Conservation (phyloP, 2,888 invertebrate genomes). For the Scotopteryx bipunctaria region DNA sequence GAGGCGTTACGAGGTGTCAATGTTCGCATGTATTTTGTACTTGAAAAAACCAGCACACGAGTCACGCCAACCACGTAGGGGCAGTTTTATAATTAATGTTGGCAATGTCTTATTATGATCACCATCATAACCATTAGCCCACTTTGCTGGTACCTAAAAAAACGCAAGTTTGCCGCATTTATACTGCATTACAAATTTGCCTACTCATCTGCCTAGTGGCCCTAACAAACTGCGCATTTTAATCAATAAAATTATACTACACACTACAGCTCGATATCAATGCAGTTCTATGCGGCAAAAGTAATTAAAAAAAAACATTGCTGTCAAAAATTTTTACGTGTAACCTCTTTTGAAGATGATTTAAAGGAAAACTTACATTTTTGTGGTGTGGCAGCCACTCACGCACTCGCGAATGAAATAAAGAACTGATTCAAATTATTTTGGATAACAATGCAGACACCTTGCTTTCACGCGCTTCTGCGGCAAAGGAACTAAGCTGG, state of each 20-base stretch:
- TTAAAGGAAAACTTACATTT: constrained; percentile 26
- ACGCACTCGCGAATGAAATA: constrained; percentile 18
- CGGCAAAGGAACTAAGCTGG: constrained; percentile 72
- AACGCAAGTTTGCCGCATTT: constrained; percentile 21
- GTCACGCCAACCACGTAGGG: too few species aligned
- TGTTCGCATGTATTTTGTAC: too few species aligned
- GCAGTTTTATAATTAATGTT: too few species aligned
- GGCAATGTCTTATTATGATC: too few species aligned
- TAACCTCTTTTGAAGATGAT: background rate
- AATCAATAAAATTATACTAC: constrained; percentile 1
- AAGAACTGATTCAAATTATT: constrained; percentile 24
- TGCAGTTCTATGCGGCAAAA: constrained; percentile 23
- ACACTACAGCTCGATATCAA: constrained; percentile 14
- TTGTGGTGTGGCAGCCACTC: constrained; percentile 15
- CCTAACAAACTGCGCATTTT: constrained; percentile 11
- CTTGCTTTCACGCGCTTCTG: constrained; percentile 58
- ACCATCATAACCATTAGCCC: background rate
- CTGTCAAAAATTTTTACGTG: background rate
- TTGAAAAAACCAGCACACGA: too few species aligned
- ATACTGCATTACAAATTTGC: constrained; percentile 19
- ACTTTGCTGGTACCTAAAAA: background rate
- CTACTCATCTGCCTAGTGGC: background rate
- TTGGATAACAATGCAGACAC: constrained; percentile 41
- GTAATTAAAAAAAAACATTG: background rate
- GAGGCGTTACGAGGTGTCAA: too few species aligned